These are phyloP conservation scores for Cheilosia vulpina DNA, from an alignment of 2,888 invertebrate genomes.

Conservation along the genomic window DNA sequence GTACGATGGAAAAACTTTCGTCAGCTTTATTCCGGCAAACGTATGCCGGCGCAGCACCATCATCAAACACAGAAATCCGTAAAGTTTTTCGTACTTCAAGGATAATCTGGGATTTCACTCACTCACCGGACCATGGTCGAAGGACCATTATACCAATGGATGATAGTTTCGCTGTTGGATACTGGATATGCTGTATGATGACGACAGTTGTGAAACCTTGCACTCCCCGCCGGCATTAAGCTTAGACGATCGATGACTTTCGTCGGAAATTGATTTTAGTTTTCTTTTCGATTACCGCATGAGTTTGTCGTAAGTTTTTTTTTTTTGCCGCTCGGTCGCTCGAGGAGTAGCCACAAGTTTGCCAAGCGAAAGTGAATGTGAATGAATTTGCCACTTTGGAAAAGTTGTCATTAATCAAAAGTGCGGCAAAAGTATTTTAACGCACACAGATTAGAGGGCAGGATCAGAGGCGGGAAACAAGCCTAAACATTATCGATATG, in stretches of 20 bases:
- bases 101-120: slow-evolving; percentile 65
- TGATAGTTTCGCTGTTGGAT: neutral
- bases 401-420: slow-evolving; percentile 72
- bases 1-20: slow-evolving; percentile 23
- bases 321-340: neutral
- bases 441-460: neutral
- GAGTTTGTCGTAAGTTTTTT: slow-evolving; percentile 31
- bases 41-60: slow-evolving; percentile 6
- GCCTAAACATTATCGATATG: slow-evolving; percentile 44
- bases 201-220: slow-evolving; percentile 21
- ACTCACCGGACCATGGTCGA: slow-evolving; percentile 8
- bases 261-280: slow-evolving; percentile 67
- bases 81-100: slow-evolving; percentile 56
- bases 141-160: slow-evolving; percentile 1
- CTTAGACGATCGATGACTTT: slow-evolving; percentile 51
- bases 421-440: slow-evolving; percentile 56
- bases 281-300: slow-evolving; percentile 48
- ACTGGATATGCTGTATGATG: slow-evolving; percentile 1
- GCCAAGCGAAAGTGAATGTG: slow-evolving; percentile 67
- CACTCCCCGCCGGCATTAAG: neutral
- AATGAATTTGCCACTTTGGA: slow-evolving; percentile 70
- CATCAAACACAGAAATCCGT: slow-evolving; percentile 26
- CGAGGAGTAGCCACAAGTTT: slow-evolving; percentile 42
- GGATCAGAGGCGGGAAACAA: neutral
- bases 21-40: slow-evolving; percentile 35